Evolutionary conservation across 2,888 invertebrate genomes (phyloP).

Genomic region (Pilophorus perplexus): DNA sequence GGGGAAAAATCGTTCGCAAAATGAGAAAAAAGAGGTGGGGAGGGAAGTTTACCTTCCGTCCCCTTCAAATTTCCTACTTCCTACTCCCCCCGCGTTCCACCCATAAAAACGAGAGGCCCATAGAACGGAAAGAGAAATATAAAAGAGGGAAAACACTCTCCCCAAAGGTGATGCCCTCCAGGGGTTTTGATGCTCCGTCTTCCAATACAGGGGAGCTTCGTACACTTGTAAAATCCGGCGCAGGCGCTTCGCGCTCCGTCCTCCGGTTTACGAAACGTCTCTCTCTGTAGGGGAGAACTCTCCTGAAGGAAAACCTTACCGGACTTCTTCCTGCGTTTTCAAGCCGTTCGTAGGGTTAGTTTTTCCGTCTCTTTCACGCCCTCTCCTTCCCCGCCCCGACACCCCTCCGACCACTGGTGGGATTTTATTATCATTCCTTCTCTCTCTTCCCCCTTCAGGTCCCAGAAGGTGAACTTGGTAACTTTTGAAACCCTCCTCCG

Average conservation of each 20-base stretch:
- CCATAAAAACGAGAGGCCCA: constrained; percentile 21
- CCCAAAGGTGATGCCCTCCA: constrained; percentile 34
- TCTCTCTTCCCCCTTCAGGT: constrained; percentile 23
- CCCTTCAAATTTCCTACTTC: neutral
- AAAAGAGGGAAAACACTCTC: constrained; percentile 15
- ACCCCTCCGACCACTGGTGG: neutral
- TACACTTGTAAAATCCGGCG: constrained; percentile 17
- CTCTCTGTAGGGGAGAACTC: neutral
- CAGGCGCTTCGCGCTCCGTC: constrained; percentile 27
- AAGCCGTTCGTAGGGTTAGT: neutral
- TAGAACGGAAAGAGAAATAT: constrained; percentile 31
- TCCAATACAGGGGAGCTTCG: constrained; percentile 41
- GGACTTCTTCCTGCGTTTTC: neutral
- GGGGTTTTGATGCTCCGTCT: constrained; percentile 42
- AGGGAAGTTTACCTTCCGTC: constrained; percentile 9
- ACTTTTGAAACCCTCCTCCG: neutral
- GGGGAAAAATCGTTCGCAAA: neutral
- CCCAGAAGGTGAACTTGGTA: constrained; percentile 11
- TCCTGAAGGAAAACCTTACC: neutral
- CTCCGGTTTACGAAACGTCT: neutral
- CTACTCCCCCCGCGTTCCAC: neutral
- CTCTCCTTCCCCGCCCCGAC: neutral
- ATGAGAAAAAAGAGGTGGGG: neutral
- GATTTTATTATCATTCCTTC: constrained; percentile 43
- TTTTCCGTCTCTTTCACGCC: neutral